Conservation (phyloP, 2,888 invertebrate species). For the Stenolophus ochropezus region DNA sequence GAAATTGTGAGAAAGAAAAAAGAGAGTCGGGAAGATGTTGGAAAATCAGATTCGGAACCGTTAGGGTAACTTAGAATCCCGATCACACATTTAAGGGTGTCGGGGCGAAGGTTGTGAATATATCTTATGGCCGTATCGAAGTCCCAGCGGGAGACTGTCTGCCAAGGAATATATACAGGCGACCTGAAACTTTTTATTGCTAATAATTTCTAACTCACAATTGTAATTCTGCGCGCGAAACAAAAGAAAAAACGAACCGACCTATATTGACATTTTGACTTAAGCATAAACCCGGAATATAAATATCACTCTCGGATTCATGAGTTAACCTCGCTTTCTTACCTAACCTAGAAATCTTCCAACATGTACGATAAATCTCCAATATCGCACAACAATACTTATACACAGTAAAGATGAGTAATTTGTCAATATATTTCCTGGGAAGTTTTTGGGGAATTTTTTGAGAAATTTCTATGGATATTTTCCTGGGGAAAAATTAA, state of each 20-base stretch:
- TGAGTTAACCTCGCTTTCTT: too few relatives aligned
- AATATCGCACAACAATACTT: too few relatives aligned
- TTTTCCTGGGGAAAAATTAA: too few relatives aligned
- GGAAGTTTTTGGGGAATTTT: too few relatives aligned
- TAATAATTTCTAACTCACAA: slow-evolving; percentile 58
- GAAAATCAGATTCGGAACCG: slow-evolving; percentile 37
- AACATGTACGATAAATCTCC: too few relatives aligned
- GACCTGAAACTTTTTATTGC: slow-evolving; percentile 60
- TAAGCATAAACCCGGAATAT: slow-evolving; percentile 37
- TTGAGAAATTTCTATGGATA: too few relatives aligned
- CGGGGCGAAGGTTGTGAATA: slow-evolving; percentile 59
- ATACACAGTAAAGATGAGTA: too few relatives aligned
- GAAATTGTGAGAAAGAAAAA: slow-evolving; percentile 54
- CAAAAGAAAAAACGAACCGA: slow-evolving; percentile 45
- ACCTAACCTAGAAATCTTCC: too few relatives aligned
- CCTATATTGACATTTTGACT: slow-evolving; percentile 55
- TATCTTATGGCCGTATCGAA: slow-evolving; percentile 58
- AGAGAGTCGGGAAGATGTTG: slow-evolving; percentile 9
- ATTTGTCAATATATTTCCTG: too few relatives aligned
- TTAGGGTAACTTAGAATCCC: slow-evolving; percentile 55
- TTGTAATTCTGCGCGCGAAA: slow-evolving; percentile 57
- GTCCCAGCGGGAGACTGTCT: slow-evolving; percentile 55
- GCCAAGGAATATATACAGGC: slow-evolving; percentile 57
- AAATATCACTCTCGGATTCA: too few relatives aligned
- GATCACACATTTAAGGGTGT: slow-evolving; percentile 58